A percentile compares a stretch with the other conserved stretches of the same genome.
phyloP scores from a whole-genome alignment of 2,797 vertebrate species.

The Fistularia tabacaria region DNA sequence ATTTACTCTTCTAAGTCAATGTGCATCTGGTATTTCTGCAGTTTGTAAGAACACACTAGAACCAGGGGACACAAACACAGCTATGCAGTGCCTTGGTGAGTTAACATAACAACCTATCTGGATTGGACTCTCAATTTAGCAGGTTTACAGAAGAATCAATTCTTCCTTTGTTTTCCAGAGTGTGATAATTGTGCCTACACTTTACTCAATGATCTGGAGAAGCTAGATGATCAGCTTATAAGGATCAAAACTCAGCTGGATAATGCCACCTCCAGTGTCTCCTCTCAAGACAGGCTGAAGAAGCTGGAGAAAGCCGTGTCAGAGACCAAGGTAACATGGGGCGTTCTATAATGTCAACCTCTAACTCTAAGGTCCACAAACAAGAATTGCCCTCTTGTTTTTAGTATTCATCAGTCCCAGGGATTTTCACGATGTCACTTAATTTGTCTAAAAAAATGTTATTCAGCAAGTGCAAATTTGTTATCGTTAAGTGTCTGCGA shows the following conservation, averaged over 20 bases:
- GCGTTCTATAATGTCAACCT: too few relatives aligned
- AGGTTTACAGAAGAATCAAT: not conserved
- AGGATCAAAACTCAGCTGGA: slow-evolving; percentile 81
- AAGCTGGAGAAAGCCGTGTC: slow-evolving; percentile 78
- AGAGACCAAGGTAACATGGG: slow-evolving; percentile 81
- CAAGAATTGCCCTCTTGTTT: too few relatives aligned
- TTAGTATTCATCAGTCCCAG: too few relatives aligned
- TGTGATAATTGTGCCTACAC: slow-evolving; percentile 90
- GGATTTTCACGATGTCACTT: too few relatives aligned
- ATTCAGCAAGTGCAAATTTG: too few relatives aligned
- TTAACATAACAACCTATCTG: slow-evolving; percentile 6
- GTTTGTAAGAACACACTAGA: slow-evolving; percentile 86
- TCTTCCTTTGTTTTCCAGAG: slow-evolving; percentile 69
- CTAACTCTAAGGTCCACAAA: too few relatives aligned
- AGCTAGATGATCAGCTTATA: slow-evolving; percentile 74
- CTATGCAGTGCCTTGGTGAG: slow-evolving; percentile 83
- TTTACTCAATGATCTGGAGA: slow-evolving; percentile 82
- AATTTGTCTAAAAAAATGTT: too few relatives aligned
- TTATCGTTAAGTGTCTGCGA: too few relatives aligned
- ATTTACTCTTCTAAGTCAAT: too few relatives aligned
- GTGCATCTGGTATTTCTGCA: slow-evolving; percentile 53
- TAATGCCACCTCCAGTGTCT: slow-evolving; percentile 63
- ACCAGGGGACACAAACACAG: slow-evolving; percentile 82
- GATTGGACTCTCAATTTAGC: not conserved
- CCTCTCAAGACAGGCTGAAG: slow-evolving; percentile 75